Conservation (phyloP, 2,113 vertebrate genomes). For the Rissa tridactyla region DNA sequence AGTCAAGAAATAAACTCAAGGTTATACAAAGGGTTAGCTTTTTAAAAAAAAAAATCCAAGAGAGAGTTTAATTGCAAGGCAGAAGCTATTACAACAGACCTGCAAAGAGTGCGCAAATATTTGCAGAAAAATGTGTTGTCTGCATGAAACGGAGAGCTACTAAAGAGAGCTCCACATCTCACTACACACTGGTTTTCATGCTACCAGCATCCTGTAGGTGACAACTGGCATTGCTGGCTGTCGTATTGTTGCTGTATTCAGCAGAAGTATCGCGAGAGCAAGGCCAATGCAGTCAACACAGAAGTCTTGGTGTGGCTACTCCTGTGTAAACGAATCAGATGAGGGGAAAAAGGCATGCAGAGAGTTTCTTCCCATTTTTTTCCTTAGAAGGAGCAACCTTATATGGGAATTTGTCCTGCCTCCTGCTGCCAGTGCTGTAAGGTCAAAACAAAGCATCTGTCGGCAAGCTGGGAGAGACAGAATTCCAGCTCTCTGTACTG, state of each 20-base stretch:
- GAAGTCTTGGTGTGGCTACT: not conserved
- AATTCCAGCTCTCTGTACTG: not conserved
- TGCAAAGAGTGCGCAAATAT: not conserved
- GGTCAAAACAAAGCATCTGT: not conserved
- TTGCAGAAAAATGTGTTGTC: not conserved
- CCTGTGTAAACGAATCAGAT: not conserved
- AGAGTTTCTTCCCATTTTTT: not conserved
- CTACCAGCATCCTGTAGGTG: not conserved
- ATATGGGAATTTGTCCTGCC: not conserved
- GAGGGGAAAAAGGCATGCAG: not conserved
- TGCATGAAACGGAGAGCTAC: not conserved
- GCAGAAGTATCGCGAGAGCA: not conserved
- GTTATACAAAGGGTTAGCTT: not conserved
- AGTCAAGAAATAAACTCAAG: not conserved
- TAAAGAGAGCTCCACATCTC: not conserved
- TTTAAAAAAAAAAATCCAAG: too few species aligned
- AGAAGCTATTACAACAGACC: not conserved
- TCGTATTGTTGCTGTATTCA: not conserved
- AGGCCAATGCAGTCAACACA: not conserved
- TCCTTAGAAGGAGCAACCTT: not conserved
- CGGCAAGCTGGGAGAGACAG: not conserved
- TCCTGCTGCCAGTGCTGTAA: not conserved
- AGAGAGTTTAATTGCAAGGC: not conserved
- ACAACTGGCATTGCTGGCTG: not conserved
- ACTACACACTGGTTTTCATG: not conserved